Conservation (phyloP, 2,888 invertebrate genomes). For the Mycalesis mineus region DNA sequence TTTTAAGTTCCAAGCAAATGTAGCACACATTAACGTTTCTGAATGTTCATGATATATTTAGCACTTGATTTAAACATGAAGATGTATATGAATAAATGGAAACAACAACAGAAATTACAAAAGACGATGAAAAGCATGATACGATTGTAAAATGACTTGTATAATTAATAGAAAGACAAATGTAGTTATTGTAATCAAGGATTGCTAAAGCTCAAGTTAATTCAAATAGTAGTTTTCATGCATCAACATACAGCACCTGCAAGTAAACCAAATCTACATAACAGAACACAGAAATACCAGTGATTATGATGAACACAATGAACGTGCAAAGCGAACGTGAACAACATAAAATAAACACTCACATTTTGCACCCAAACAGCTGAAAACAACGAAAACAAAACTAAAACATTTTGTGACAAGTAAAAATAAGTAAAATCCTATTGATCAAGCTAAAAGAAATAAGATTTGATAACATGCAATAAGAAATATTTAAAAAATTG, state of each 20-base stretch:
- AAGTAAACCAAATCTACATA: not conserved
- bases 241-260: not conserved
- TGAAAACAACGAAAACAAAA: constrained; percentile 56
- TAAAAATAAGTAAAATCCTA: constrained; percentile 31
- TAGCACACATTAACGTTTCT: too few species aligned
- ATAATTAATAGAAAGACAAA: not conserved
- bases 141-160: too few species aligned
- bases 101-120: too few species aligned
- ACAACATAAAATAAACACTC: constrained; percentile 56
- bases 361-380: constrained; percentile 61
- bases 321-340: constrained; percentile 39
- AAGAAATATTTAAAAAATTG: not conserved
- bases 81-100: too few species aligned
- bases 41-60: too few species aligned
- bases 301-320: not conserved
- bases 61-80: too few species aligned
- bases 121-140: too few species aligned
- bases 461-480: constrained; percentile 1
- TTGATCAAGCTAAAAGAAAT: constrained; percentile 21
- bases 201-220: not conserved
- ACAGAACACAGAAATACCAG: not conserved
- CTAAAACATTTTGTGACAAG: constrained; percentile 34
- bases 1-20: too few species aligned
- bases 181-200: not conserved
- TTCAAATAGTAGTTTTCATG: too few species aligned